Percentiles rank a stretch among this genome's conserved stretches.
Conservation (phyloP, 2,113 vertebrate species). For the Rhagologus leucostigma region DNA sequence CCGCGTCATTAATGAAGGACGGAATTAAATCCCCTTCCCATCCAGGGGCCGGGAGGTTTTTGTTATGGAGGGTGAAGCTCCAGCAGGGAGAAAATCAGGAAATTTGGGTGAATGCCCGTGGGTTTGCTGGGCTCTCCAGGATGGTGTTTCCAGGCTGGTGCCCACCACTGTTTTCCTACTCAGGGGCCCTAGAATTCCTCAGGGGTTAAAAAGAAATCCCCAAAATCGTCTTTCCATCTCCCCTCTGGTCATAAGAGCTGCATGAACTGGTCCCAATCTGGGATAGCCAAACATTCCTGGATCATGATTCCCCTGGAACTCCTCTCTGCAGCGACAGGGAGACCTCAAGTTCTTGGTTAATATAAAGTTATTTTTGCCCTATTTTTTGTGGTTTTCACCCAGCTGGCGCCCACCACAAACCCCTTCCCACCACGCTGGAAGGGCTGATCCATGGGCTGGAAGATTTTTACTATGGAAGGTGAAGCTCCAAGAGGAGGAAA, state of each 20-base stretch:
- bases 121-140: background rate
- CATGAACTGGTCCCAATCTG: background rate
- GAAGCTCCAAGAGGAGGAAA: background rate
- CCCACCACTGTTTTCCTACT: background rate
- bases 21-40: background rate
- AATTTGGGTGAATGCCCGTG: accelerated
- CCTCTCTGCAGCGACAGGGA: too few species aligned
- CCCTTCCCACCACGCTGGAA: background rate
- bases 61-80: background rate
- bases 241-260: background rate
- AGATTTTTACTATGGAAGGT: background rate
- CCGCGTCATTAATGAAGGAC: background rate
- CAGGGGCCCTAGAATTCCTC: background rate
- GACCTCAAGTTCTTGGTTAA: background rate
- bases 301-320: background rate
- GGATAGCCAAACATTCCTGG: background rate
- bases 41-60: background rate
- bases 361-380: background rate
- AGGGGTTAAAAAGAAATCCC: too few species aligned
- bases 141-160: background rate
- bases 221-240: background rate
- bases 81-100: background rate
- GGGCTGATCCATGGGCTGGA: background rate
- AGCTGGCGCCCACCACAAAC: background rate
- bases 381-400: background rate